Conservation (phyloP, 2,797 vertebrate species). For the Enteromius afrohamiltoni region DNA sequence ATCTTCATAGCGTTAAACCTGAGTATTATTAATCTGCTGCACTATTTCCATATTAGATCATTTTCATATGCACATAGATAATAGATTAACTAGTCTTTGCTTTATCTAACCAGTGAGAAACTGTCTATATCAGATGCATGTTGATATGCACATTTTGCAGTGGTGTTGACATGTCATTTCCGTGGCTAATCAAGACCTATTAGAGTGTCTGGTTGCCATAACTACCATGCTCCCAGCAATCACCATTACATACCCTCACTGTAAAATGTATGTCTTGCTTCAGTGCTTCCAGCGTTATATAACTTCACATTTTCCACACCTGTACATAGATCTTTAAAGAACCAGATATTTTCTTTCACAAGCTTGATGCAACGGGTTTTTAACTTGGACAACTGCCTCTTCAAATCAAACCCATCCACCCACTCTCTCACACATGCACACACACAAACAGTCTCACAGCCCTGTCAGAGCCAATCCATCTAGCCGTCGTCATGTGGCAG, state of each 20-base stretch:
- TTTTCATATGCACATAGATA: conserved; percentile 3
- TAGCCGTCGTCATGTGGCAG: conserved; percentile 63
- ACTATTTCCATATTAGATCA: not conserved
- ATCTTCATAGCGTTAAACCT: no score
- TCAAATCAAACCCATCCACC: conserved; percentile 24
- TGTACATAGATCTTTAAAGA: not conserved
- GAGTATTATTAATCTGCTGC: no score
- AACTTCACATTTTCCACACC: conserved; percentile 28
- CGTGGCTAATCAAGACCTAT: conserved; percentile 43
- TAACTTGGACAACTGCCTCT: conserved; percentile 41
- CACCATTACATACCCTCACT: conserved; percentile 27
- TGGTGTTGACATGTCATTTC: conserved; percentile 35
- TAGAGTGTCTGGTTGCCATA: conserved; percentile 48
- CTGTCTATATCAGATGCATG: conserved; percentile 13
- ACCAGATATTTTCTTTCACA: not conserved
- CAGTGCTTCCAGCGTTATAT: not conserved
- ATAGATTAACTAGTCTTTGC: not conserved
- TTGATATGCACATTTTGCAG: conserved; percentile 9
- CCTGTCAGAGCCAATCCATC: conserved; percentile 68
- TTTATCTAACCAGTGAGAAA: not conserved
- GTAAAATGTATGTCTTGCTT: conserved; percentile 21
- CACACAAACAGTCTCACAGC: conserved; percentile 54
- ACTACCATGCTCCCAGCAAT: conserved; percentile 41
- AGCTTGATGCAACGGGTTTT: conserved; percentile 5
- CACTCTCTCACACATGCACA: conserved; percentile 32